A percentile compares a stretch with the other conserved stretches of the same genome.
phyloP scores from a whole-genome alignment of 1,140 invertebrate genomes.

The Gonatopus flavifemur region DNA sequence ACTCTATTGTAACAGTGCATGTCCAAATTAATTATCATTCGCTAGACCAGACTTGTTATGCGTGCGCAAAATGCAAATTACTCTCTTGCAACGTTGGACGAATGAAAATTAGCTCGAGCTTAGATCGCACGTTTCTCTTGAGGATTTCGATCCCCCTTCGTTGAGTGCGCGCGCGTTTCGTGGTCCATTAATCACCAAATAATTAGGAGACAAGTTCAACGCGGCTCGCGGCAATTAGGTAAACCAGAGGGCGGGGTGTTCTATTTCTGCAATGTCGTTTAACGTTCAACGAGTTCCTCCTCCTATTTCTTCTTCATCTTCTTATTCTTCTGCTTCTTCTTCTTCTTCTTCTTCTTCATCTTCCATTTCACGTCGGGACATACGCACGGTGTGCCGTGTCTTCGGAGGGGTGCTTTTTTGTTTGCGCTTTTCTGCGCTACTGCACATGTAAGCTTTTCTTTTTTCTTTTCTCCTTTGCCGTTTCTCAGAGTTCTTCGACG shows the following conservation, averaged over 20 bases:
- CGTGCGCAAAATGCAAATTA: conserved; percentile 20
- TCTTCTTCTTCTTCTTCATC: conserved; percentile 16
- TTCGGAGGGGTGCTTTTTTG: too few relatives aligned
- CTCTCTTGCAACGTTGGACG: conserved; percentile 20
- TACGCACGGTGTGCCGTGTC: too few relatives aligned
- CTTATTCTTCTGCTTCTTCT: conserved; percentile 22
- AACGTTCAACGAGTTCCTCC: conserved; percentile 7
- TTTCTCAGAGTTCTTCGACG: too few relatives aligned
- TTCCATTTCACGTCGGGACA: too few relatives aligned
- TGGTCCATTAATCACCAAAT: conserved; percentile 47
- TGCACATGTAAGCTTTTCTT: too few relatives aligned
- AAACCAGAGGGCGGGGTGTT: conserved; percentile 51
- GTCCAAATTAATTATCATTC: conserved; percentile 21
- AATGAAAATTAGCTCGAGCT: conserved; percentile 41
- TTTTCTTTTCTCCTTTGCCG: too few relatives aligned
- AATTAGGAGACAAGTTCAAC: conserved; percentile 53
- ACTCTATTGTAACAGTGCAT: conserved; percentile 11
- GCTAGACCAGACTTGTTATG: too few relatives aligned
- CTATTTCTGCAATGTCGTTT: conserved; percentile 42
- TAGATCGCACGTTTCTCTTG: conserved; percentile 37
- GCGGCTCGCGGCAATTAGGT: conserved; percentile 49
- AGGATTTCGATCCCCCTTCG: too few relatives aligned
- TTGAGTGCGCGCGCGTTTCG: too few relatives aligned
- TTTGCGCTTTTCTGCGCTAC: too few relatives aligned
- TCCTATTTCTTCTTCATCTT: conserved; percentile 1